phyloP scores from a whole-genome alignment of 2,888 invertebrate genomes.

The Caenorhabditis sulstoni region DNA sequence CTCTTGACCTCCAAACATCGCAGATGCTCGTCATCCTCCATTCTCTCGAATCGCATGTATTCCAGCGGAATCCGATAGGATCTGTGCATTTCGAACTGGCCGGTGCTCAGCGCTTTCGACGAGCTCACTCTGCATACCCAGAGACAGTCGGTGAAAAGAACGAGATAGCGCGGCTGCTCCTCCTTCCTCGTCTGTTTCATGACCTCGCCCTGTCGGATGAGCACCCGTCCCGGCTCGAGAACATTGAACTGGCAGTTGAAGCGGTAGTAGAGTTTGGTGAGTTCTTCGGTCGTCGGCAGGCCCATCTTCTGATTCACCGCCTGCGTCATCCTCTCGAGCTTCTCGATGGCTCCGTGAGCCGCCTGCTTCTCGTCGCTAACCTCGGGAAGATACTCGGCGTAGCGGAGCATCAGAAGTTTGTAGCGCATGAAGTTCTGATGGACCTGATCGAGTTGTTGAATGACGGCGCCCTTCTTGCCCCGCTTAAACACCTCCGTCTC shows the following conservation, averaged over 20 bases:
- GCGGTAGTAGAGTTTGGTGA: conserved; percentile 69
- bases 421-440: conserved; percentile 76
- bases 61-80: conserved; percentile 74
- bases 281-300: conserved; percentile 68
- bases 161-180: conserved; percentile 69
- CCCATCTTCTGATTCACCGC: conserved; percentile 74
- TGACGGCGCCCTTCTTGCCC: conserved; percentile 69
- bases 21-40: conserved; percentile 60
- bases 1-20: conserved; percentile 50
- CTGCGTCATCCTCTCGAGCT: conserved; percentile 70
- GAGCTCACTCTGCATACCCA: conserved; percentile 72
- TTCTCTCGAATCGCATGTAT: conserved; percentile 54
- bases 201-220: conserved; percentile 74
- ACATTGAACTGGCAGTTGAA: conserved; percentile 77
- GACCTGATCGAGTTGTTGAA: conserved; percentile 73
- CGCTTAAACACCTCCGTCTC: conserved; percentile 69
- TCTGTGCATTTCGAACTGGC: conserved; percentile 68
- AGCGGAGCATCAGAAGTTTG: conserved; percentile 76
- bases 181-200: conserved; percentile 76
- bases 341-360: conserved; percentile 64
- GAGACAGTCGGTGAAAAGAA: conserved; percentile 76
- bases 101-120: conserved; percentile 15
- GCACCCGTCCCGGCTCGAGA: conserved; percentile 70
- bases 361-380: conserved; percentile 34
- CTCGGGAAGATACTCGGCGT: conserved; percentile 57